Conservation (phyloP, 2,797 vertebrate species). For the Cercopithecus mitis region DNA sequence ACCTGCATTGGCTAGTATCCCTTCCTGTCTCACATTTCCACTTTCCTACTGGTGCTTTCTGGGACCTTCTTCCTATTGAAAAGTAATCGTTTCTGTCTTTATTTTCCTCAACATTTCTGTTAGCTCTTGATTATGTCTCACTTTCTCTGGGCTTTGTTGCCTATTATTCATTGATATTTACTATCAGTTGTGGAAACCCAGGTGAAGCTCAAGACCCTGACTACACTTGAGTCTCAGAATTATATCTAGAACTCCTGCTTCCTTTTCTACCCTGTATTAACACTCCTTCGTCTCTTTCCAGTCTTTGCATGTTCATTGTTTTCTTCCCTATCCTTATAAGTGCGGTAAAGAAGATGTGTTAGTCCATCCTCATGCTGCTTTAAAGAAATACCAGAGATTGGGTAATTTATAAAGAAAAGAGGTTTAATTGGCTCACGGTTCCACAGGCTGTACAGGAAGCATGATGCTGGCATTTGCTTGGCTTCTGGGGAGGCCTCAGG, state of each 20-base stretch:
- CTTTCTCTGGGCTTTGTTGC: not conserved
- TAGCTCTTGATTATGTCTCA: not conserved
- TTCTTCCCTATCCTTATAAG: not conserved
- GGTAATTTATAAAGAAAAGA: too few relatives aligned
- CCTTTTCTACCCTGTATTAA: not conserved
- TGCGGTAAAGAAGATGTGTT: not conserved
- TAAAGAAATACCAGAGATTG: too few relatives aligned
- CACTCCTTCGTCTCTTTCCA: not conserved
- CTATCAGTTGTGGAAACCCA: not conserved
- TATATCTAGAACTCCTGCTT: not conserved
- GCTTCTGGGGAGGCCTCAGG: too few relatives aligned
- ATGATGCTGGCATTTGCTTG: too few relatives aligned
- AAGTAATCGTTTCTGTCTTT: not conserved
- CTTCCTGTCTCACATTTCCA: not conserved
- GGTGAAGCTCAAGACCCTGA: not conserved
- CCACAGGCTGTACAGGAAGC: too few relatives aligned
- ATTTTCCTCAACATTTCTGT: not conserved
- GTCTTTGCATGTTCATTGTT: not conserved
- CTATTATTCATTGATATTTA: not conserved
- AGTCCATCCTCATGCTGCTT: too few relatives aligned
- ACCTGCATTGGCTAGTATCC: not conserved
- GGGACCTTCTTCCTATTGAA: not conserved
- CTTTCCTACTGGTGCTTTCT: not conserved
- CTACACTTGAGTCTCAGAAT: not conserved
- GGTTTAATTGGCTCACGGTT: too few relatives aligned